These are phyloP conservation scores for Gouania willdenowi DNA, from an alignment of 2,797 vertebrate species.

Conservation along the genomic window DNA sequence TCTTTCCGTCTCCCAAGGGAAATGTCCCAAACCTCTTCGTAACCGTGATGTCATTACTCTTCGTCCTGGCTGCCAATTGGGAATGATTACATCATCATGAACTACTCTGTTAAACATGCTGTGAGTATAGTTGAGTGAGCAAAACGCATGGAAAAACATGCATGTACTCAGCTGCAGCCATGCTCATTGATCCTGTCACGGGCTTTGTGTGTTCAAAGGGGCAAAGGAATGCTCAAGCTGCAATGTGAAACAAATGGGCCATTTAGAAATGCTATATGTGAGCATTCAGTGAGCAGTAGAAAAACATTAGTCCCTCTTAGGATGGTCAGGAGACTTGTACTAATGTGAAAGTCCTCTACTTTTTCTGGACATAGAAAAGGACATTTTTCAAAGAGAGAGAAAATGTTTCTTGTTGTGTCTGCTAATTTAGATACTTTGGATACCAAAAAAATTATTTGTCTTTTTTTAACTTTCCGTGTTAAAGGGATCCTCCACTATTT, in stretches of 20 bases:
- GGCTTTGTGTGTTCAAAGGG: constrained; percentile 5
- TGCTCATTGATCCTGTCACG: neutral
- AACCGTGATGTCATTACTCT: constrained; percentile 93
- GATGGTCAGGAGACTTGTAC: too few species aligned
- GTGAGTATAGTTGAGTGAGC: constrained; percentile 70
- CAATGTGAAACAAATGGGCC: neutral
- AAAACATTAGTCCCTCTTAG: too few species aligned
- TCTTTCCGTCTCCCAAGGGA: constrained; percentile 75
- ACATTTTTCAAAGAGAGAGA: too few species aligned
- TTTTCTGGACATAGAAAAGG: too few species aligned
- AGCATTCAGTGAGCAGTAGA: neutral
- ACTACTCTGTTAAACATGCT: constrained; percentile 91
- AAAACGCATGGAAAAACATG: too few species aligned
- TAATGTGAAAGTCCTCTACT: too few species aligned
- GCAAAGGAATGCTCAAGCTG: neutral
- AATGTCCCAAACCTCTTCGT: constrained; percentile 88
- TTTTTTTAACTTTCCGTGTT: too few species aligned
- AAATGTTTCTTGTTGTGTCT: too few species aligned
- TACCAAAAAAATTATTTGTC: too few species aligned
- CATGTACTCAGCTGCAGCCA: neutral
- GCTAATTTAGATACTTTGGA: too few species aligned
- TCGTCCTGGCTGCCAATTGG: constrained; percentile 94
- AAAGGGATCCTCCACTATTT: too few species aligned
- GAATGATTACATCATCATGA: constrained; percentile 96
- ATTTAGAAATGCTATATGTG: neutral